Conservation (phyloP, 2,113 vertebrate species). For the Notothenia coriiceps region DNA sequence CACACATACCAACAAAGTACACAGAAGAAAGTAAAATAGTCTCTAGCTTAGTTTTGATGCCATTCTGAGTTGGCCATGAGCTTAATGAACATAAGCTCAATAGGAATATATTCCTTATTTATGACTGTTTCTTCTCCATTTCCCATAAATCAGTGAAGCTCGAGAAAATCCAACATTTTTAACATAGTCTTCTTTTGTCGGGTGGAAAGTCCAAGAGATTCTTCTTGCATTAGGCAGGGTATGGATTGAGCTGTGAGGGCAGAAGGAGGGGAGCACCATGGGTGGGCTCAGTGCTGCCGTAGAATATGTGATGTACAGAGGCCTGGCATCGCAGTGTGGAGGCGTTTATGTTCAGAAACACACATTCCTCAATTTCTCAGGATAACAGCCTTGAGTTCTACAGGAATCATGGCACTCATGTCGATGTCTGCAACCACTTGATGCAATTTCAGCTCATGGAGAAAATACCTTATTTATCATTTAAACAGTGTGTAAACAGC, state of each 20-base stretch:
- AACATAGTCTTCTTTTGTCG: neutral
- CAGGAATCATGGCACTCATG: slow-evolving; percentile 11
- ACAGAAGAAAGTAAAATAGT: slow-evolving; percentile 4
- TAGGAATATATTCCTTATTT: slow-evolving; percentile 29
- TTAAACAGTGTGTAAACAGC: slow-evolving; percentile 21
- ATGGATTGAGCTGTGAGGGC: slow-evolving; percentile 25
- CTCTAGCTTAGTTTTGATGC: slow-evolving; percentile 7
- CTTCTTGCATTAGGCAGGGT: slow-evolving; percentile 13
- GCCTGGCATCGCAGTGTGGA: slow-evolving; percentile 45
- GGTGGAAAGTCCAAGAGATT: slow-evolving; percentile 18
- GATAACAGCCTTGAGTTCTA: slow-evolving; percentile 55
- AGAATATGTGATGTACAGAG: slow-evolving; percentile 41
- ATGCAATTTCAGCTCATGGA: slow-evolving; percentile 14
- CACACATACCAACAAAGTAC: slow-evolving; percentile 1
- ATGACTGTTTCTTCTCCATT: neutral
- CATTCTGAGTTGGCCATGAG: slow-evolving; percentile 9
- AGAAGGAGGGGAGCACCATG: slow-evolving; percentile 28
- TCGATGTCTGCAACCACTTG: slow-evolving; percentile 11
- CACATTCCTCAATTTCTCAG: slow-evolving; percentile 28
- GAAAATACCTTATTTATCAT: slow-evolving; percentile 36
- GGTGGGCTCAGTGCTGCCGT: slow-evolving; percentile 55
- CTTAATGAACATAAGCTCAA: slow-evolving; percentile 10
- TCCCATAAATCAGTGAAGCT: slow-evolving; percentile 20
- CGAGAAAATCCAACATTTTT: neutral
- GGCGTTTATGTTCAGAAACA: slow-evolving; percentile 43